Evolutionary conservation across 2,797 vertebrate genomes (phyloP), one percentile per base, ranked within the genome.

Genomic region (Spinus pinus): DNA sequence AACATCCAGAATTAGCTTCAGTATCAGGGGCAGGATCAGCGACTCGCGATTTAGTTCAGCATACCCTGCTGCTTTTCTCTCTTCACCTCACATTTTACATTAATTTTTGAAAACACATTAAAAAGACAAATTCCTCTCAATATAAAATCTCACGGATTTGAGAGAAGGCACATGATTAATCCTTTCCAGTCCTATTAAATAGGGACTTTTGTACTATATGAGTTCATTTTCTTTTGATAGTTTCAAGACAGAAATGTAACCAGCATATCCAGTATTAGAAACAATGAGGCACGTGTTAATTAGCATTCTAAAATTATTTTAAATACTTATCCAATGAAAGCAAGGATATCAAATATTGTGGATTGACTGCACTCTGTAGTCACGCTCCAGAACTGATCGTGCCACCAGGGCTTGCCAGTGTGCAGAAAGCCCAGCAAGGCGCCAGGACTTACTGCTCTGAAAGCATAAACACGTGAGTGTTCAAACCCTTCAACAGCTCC

Each of bases 381-480:
- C 81, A 31, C 16, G 4, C 50, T 53, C 15, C 54, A 41, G 58
- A 75, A 5, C 21, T 28, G 37, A 37, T 14, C 0, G 0, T 8
- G 19, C n/a, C 8, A 7, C 30, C 16, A 33, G 18, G 18, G 39
- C 61, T 62, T 81, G 30, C 24, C 27, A 21, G 44, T 6, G 24
- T 30, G 78, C 85, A 80, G 28, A 81, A 83, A 71, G 79, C 46
- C 41, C 64, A 33, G 71, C 67, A 47, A 47, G 35, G 24, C 21
- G 53, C 10, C 60, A 73, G 60, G 15, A 67, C 13, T 33, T 20
- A 25, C 21, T 56, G 3, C 33, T 46, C 49, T 18, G 46, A 65
- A 56, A 56, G 13, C 47, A 25, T 5, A 35, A 10, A 18, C 0
- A 2, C 11, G 15, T 19, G 28, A 75, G 5, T 1, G 2, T 22